Conservation (phyloP, 2,113 vertebrate genomes). For the Jaculus jaculus region DNA sequence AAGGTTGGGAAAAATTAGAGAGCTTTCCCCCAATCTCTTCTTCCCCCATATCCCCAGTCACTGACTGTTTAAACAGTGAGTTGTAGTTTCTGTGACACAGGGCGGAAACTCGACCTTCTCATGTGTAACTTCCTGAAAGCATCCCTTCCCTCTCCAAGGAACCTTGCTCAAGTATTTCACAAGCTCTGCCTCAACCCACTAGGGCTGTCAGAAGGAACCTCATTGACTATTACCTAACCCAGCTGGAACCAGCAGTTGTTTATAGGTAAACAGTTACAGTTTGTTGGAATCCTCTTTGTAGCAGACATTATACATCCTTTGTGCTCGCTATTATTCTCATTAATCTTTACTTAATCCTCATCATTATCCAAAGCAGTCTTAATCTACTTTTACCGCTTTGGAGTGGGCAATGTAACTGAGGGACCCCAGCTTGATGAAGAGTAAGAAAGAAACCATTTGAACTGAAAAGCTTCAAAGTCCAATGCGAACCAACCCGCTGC, state of each 20-base stretch:
- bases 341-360: background rate
- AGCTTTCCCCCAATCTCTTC: background rate
- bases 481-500: background rate
- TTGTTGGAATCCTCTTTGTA: background rate
- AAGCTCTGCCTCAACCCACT: background rate
- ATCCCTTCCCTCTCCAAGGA: background rate
- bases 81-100: background rate
- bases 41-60: background rate
- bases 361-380: background rate
- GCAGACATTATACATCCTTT: background rate
- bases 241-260: conserved; percentile 14
- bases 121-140: conserved; percentile 15
- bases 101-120: background rate
- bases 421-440: background rate
- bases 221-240: background rate
- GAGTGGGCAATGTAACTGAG: background rate
- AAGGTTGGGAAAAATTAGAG: background rate
- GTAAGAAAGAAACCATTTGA: background rate
- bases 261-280: conserved; percentile 10
- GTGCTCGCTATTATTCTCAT: background rate
- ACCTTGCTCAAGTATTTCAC: background rate
- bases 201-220: background rate
- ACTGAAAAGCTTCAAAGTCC: conserved; percentile 22
- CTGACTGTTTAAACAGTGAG: background rate
- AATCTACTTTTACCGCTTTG: background rate